Evolutionary conservation across 2,888 invertebrate species (phyloP), one percentile per base, ranked within the genome.

Genomic region (Nomada lathburiana): DNA sequence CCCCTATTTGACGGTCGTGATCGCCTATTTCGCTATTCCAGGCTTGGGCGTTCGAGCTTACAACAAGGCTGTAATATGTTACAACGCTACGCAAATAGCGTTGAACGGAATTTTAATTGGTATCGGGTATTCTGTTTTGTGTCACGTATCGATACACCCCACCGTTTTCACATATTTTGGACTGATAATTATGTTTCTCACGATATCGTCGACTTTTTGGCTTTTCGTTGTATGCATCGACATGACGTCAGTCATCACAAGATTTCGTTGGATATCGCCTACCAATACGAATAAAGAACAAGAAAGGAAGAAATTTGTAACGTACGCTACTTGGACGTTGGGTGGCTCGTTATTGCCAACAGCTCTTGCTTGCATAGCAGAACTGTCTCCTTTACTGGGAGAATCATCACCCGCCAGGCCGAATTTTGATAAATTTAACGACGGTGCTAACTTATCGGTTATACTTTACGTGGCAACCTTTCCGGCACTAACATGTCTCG

Each of bases 221-320:
- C 76, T 92, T 29, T 85, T 91, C n/a, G 85, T 90, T n/a, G 90
- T 92, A 53, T 91, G 92, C 76, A 87, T 92, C 64, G 92, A 93
- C 75, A 90, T 92, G 81, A 91, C 92, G 4, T 79, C 91, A 16
- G 89, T 89, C 10, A 92, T 92, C 70, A 92, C 93, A 16, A 85
- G 90, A 73, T 90, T 93, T 64, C 89, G 88, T 18, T 92, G 90
- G 92, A 74, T 85, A 2, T 90, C 90, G 3, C 75, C 88, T 7
- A 69, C 63, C 67, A 76, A 78, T 13, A 63, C 77, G 63, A 42
- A 26, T 11, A 55, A 69, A 1, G 20, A 63, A 1, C 11, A 62
- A 55, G 79, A 83, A 47, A 60, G 72, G 50, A 85, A 87, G 71
- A 92, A 92, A 78, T 91, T 89, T 78, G 65, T 83, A 4, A 77